Evolutionary conservation across 2,797 vertebrate species (phyloP).

Genomic region (Diglossa cyanea): DNA sequence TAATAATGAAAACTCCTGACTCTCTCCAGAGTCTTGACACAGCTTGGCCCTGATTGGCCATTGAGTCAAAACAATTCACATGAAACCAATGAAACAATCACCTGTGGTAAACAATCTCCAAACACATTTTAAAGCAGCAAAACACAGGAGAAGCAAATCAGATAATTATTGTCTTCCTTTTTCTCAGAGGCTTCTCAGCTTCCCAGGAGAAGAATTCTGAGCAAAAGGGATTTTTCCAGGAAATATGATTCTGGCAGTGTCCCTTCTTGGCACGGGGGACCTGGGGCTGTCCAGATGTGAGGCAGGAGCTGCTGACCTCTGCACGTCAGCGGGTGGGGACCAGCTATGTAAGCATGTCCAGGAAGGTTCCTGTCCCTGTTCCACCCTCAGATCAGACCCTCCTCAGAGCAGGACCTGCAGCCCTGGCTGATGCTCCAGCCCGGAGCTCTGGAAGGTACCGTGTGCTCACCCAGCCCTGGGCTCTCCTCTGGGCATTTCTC

Average conservation of each 20-base stretch:
- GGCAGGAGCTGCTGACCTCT: background rate
- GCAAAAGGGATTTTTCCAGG: no score
- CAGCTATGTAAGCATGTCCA: constrained; percentile 38
- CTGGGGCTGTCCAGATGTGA: background rate
- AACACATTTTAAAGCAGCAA: no score
- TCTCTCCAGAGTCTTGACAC: no score
- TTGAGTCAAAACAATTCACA: no score
- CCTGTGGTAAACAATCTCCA: no score
- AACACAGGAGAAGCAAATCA: no score
- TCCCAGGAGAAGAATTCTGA: no score
- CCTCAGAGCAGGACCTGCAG: rapidly evolving
- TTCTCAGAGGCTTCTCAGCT: no score
- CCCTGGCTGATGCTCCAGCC: background rate
- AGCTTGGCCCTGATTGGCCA: no score
- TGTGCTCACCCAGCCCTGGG: rapidly evolving
- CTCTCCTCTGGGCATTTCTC: background rate
- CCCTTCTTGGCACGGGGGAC: background rate
- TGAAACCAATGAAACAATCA: no score
- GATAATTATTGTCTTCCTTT: no score
- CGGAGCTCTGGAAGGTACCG: background rate
- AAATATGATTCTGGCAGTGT: background rate
- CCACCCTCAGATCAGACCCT: background rate
- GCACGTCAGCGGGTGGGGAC: background rate
- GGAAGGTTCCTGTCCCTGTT: background rate
- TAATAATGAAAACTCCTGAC: no score